Percentiles rank a stretch among this genome's conserved stretches.
These are phyloP conservation scores for Thamnophis sirtalis DNA, from an alignment of 2,113 vertebrate genomes.

Conservation along the genomic window DNA sequence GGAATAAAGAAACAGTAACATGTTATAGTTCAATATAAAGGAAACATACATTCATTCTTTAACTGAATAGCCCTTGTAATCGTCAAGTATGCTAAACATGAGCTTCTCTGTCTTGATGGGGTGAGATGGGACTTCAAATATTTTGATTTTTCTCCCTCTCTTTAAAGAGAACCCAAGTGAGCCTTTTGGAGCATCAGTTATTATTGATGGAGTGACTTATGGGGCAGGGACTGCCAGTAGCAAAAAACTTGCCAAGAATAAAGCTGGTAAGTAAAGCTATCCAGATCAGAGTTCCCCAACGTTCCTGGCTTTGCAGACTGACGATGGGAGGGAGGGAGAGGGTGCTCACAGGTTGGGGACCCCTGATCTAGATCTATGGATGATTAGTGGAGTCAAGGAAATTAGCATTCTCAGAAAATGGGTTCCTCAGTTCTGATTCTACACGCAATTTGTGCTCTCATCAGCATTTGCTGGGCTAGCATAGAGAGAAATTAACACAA, in stretches of 20 bases:
- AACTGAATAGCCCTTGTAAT: neutral
- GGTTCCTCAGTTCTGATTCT: neutral
- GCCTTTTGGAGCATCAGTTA: constrained; percentile 97
- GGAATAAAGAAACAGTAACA: neutral
- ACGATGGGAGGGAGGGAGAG: too few species aligned
- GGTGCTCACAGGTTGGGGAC: too few species aligned
- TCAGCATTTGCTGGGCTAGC: neutral
- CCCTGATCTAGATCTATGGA: neutral
- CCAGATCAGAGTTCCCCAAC: neutral
- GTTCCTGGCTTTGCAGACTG: too few species aligned
- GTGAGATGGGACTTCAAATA: neutral
- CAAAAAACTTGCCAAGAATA: constrained; percentile 99
- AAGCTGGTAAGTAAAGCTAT: constrained; percentile 85
- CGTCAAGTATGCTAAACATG: neutral
- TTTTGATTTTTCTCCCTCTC: neutral
- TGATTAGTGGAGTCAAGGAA: neutral
- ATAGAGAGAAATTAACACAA: neutral
- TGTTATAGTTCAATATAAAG: neutral
- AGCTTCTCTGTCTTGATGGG: neutral
- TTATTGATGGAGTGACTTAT: constrained; percentile 98
- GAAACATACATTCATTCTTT: neutral
- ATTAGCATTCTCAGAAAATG: neutral
- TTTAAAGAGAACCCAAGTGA: constrained; percentile 98
- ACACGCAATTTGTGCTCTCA: neutral
- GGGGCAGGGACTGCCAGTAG: constrained; percentile 99